Evolutionary conservation across 1,140 invertebrate species (phyloP).

Genomic region (Apis dorsata): DNA sequence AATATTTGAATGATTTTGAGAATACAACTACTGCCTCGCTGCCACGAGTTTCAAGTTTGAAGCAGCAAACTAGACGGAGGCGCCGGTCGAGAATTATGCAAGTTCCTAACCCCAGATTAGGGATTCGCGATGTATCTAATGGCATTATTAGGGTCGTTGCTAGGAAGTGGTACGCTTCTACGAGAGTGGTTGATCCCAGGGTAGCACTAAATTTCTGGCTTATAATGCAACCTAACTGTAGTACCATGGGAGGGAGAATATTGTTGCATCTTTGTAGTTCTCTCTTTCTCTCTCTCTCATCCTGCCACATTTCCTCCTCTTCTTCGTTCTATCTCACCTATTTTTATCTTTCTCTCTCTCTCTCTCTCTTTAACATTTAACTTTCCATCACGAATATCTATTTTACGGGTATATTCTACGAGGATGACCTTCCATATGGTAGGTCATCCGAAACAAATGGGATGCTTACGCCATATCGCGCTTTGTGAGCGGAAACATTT

Average conservation of each 20-base stretch:
- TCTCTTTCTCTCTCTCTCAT: not conserved
- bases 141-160: constrained; percentile 75
- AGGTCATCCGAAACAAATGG: constrained; percentile 44
- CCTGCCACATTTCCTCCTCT: not conserved
- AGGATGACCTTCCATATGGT: constrained; percentile 47
- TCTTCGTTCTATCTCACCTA: constrained; percentile 6
- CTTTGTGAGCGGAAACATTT: constrained; percentile 47
- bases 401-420: constrained; percentile 33
- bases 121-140: constrained; percentile 75
- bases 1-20: constrained; percentile 42
- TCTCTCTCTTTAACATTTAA: not conserved
- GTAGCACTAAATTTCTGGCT: constrained; percentile 73
- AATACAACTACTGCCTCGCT: not conserved
- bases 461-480: constrained; percentile 39
- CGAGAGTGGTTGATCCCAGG: constrained; percentile 74
- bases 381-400: not conserved
- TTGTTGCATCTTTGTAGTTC: constrained; percentile 50
- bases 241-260: constrained; percentile 61
- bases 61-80: constrained; percentile 40
- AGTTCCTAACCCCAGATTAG: constrained; percentile 76
- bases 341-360: constrained; percentile 10
- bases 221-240: constrained; percentile 72
- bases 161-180: constrained; percentile 71
- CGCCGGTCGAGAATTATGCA: constrained; percentile 62
- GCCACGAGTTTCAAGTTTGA: constrained; percentile 50